A percentile compares a stretch with the other conserved stretches of the same genome.
phyloP scores from a whole-genome alignment of 2,888 invertebrate genomes.

The Heliconius charithonia region DNA sequence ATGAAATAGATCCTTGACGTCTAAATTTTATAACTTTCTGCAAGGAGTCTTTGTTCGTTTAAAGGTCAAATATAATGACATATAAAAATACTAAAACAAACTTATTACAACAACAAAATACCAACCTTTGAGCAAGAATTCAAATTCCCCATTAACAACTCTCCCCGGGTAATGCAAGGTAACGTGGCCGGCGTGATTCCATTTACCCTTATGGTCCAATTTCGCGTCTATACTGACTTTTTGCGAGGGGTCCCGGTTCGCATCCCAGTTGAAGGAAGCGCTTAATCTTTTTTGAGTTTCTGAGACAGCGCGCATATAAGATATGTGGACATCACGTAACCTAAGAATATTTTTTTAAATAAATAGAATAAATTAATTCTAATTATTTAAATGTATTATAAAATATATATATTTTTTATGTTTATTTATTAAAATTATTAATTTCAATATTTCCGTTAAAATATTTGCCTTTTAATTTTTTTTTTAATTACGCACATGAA shows the following conservation, averaged over 20 bases:
- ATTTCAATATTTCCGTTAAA: no score
- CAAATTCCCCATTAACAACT: slow-evolving; percentile 87
- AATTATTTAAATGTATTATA: no score
- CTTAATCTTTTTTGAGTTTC: slow-evolving; percentile 86
- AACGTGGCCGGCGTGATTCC: slow-evolving; percentile 86
- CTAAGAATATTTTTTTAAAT: slow-evolving; percentile 64
- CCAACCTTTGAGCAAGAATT: slow-evolving; percentile 82
- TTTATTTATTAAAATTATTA: no score
- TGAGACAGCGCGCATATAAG: slow-evolving; percentile 85
- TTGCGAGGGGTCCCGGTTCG: slow-evolving; percentile 91
- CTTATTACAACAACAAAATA: neutral
- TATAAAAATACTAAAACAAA: no score
- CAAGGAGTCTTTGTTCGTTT: neutral
- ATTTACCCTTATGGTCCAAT: slow-evolving; percentile 83
- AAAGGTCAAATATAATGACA: neutral
- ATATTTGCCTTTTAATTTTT: no score
- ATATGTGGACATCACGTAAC: slow-evolving; percentile 89
- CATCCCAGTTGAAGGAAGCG: slow-evolving; percentile 92
- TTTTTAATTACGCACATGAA: no score
- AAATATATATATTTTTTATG: no score
- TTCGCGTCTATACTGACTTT: slow-evolving; percentile 86
- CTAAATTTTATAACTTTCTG: neutral
- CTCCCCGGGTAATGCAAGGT: slow-evolving; percentile 90
- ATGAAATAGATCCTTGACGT: no score
- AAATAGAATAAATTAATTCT: neutral